phyloP scores from a whole-genome alignment of 1,140 invertebrate genomes.

The Drosophila sturtevanti region DNA sequence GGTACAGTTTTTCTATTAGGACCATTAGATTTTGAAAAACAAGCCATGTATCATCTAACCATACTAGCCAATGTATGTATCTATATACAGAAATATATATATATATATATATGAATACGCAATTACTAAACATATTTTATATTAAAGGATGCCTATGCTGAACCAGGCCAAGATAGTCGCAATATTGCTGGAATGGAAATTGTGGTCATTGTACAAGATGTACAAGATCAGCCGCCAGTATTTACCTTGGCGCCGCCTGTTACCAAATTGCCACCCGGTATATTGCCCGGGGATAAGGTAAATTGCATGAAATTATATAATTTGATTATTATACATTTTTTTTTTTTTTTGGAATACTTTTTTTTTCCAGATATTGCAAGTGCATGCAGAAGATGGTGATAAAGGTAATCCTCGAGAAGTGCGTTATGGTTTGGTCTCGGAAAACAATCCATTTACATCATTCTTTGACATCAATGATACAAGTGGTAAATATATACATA shows the following conservation, averaged over 20 bases:
- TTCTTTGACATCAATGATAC: slow-evolving; percentile 93
- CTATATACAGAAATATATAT: background rate
- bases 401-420: slow-evolving; percentile 91
- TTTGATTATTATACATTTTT: background rate
- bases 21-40: slow-evolving; percentile 92
- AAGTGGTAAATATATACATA: slow-evolving; percentile 87
- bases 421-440: slow-evolving; percentile 91
- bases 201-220: slow-evolving; percentile 91
- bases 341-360: slow-evolving; percentile 22
- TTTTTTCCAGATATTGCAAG: slow-evolving; percentile 86
- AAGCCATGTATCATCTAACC: slow-evolving; percentile 91
- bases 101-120: background rate
- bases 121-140: background rate
- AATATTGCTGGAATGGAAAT: slow-evolving; percentile 92
- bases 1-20: slow-evolving; percentile 89
- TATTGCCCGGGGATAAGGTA: slow-evolving; percentile 86
- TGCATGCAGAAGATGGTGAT: slow-evolving; percentile 94
- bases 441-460: slow-evolving; percentile 91
- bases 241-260: slow-evolving; percentile 92
- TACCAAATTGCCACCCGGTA: slow-evolving; percentile 87
- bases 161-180: slow-evolving; percentile 90
- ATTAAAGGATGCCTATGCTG: slow-evolving; percentile 91
- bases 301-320: background rate
- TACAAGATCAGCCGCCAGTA: slow-evolving; percentile 93
- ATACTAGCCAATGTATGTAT: slow-evolving; percentile 91